These are phyloP conservation scores for Diogma glabrata DNA, from an alignment of 2,888 invertebrate genomes.

Conservation along the genomic window DNA sequence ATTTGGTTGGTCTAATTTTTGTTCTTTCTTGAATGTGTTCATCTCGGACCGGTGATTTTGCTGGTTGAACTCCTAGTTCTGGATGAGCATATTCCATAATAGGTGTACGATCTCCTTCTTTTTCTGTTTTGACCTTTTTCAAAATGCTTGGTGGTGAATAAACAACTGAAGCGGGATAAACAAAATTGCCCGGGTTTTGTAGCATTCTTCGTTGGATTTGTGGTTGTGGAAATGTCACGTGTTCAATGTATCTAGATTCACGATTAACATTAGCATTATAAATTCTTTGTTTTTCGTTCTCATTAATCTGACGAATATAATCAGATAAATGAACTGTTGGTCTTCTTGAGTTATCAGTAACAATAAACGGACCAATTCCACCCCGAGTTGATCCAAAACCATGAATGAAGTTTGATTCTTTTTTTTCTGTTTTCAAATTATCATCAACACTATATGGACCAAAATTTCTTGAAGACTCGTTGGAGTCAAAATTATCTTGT, in stretches of 20 bases:
- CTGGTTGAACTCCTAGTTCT: slow-evolving; percentile 65
- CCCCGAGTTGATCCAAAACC: slow-evolving; percentile 33
- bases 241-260: slow-evolving; percentile 35
- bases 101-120: slow-evolving; percentile 59
- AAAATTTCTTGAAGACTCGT: slow-evolving; percentile 18
- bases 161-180: slow-evolving; percentile 52
- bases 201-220: slow-evolving; percentile 61
- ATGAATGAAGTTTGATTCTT: slow-evolving; percentile 34
- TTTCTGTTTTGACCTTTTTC: slow-evolving; percentile 50
- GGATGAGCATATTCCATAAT: slow-evolving; percentile 72
- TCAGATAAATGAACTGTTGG: slow-evolving; percentile 48
- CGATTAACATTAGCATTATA: slow-evolving; percentile 45
- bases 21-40: slow-evolving; percentile 27
- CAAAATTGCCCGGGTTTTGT: slow-evolving; percentile 50
- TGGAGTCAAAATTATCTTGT: slow-evolving; percentile 45
- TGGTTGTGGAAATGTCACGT: slow-evolving; percentile 39
- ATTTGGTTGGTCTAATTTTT: slow-evolving; percentile 20
- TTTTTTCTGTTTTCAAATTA: slow-evolving; percentile 35
- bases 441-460: slow-evolving; percentile 52
- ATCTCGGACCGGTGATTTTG: slow-evolving; percentile 43
- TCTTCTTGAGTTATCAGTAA: slow-evolving; percentile 47
- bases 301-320: slow-evolving; percentile 55
- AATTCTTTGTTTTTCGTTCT: slow-evolving; percentile 48
- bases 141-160: slow-evolving; percentile 48
- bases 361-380: slow-evolving; percentile 49